These are phyloP conservation scores for Mastigias papua DNA, from an alignment of 30 jellyfish, hydroid and myxozoan species.

Conservation along the genomic window DNA sequence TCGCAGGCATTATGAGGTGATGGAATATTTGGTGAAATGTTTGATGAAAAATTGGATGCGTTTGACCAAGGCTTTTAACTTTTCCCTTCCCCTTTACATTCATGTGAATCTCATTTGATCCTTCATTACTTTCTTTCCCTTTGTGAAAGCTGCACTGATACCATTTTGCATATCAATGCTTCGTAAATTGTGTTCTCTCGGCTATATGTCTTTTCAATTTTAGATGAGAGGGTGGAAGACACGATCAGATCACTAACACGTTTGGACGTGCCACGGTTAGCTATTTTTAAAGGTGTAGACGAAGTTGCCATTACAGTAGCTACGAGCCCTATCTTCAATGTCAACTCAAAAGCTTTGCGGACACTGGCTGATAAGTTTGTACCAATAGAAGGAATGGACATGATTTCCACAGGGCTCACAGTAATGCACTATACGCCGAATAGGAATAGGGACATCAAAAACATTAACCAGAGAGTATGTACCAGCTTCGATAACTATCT, in stretches of 20 bases:
- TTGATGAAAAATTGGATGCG: too few relatives aligned
- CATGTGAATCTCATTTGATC: too few relatives aligned
- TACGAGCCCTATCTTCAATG: conserved; percentile 4
- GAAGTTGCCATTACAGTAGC: conserved; percentile 58
- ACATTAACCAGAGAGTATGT: conserved; percentile 16
- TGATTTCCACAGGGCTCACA: conserved; percentile 34
- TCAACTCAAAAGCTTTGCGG: conserved; percentile 25
- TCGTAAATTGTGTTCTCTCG: too few relatives aligned
- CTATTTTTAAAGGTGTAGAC: conserved; percentile 8
- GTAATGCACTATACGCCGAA: conserved; percentile 43
- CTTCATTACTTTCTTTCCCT: too few relatives aligned
- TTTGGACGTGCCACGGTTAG: conserved; percentile 30
- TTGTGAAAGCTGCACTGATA: too few relatives aligned
- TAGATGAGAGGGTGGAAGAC: conserved; percentile 32
- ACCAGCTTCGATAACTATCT: too few relatives aligned
- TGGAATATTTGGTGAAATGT: too few relatives aligned
- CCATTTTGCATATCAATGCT: too few relatives aligned
- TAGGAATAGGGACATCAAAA: conserved; percentile 37
- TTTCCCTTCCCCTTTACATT: too few relatives aligned
- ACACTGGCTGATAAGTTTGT: conserved; percentile 3
- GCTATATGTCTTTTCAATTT: too few relatives aligned
- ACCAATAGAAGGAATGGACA: conserved; percentile 44
- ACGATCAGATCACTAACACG: conserved; percentile 45
- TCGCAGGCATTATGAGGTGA: too few relatives aligned
- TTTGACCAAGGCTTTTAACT: too few relatives aligned